Conservation (phyloP, 2,888 invertebrate species). For the Miltochrista miniata region DNA sequence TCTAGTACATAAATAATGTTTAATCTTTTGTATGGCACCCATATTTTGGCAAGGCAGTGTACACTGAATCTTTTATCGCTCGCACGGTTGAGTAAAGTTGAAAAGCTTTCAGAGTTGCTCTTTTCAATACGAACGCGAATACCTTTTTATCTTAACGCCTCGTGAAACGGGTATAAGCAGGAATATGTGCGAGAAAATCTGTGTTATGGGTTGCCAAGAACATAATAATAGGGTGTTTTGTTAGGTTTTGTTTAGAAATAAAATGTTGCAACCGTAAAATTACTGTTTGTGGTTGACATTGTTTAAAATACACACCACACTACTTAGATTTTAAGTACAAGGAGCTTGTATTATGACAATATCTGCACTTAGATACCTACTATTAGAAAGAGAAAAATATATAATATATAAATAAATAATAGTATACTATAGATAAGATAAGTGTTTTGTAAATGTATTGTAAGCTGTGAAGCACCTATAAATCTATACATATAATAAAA, state of each 20-base stretch:
- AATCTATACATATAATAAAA: too few relatives aligned
- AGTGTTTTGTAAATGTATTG: too few relatives aligned
- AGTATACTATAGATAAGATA: too few relatives aligned
- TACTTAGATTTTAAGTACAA: too few relatives aligned
- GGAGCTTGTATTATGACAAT: too few relatives aligned
- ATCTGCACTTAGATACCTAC: too few relatives aligned
- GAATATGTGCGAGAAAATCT: neutral
- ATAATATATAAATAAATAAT: too few relatives aligned
- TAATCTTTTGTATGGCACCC: neutral
- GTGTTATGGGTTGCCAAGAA: neutral
- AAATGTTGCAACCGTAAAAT: neutral
- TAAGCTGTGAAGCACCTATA: too few relatives aligned
- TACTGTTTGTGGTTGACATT: too few relatives aligned
- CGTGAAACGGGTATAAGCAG: constrained; percentile 1
- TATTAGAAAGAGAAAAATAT: too few relatives aligned
- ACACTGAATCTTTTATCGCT: constrained; percentile 32
- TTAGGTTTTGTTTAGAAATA: neutral
- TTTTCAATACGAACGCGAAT: constrained; percentile 18
- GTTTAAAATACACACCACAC: too few relatives aligned
- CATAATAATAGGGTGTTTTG: neutral
- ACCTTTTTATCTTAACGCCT: constrained; percentile 16
- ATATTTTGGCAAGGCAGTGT: constrained; percentile 16
- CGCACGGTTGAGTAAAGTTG: constrained; percentile 21
- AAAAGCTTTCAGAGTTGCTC: constrained; percentile 33
- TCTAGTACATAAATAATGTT: too few relatives aligned